Evolutionary conservation across 2,888 invertebrate species (phyloP).

Genomic region (Synanthedon formicaeformis): DNA sequence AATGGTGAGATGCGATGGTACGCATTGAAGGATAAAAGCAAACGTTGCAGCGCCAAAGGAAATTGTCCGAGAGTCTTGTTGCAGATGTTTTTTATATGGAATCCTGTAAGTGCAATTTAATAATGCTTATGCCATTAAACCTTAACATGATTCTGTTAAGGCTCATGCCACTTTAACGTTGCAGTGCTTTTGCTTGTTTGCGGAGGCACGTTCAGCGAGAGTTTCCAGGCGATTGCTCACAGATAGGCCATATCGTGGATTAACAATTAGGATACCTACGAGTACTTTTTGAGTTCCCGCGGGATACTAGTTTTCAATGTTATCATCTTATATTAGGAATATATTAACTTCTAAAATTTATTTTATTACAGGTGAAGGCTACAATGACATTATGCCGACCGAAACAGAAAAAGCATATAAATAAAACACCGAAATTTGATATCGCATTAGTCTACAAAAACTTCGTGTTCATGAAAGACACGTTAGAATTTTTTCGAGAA

Average conservation of each 20-base stretch:
- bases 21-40: slow-evolving; percentile 43
- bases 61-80: slow-evolving; percentile 49
- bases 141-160: neutral
- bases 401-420: slow-evolving; percentile 42
- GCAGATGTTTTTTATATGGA: slow-evolving; percentile 47
- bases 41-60: slow-evolving; percentile 39
- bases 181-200: neutral
- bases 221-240: no score
- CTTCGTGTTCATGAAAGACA: slow-evolving; percentile 36
- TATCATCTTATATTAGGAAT: no score
- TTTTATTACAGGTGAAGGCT: slow-evolving; percentile 42
- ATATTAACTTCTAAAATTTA: neutral
- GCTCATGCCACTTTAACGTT: neutral
- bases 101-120: slow-evolving; percentile 38
- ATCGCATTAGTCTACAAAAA: slow-evolving; percentile 44
- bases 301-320: no score
- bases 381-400: slow-evolving; percentile 43
- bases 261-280: no score
- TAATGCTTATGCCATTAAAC: neutral
- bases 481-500: slow-evolving; percentile 22
- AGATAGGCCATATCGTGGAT: no score
- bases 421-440: slow-evolving; percentile 42
- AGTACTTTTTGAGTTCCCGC: no score
- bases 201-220: no score
- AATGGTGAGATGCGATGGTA: slow-evolving; percentile 46